Percentiles rank a stretch among this genome's conserved stretches.
phyloP scores from a whole-genome alignment of 1,140 invertebrate species.

The Microplitis mediator region DNA sequence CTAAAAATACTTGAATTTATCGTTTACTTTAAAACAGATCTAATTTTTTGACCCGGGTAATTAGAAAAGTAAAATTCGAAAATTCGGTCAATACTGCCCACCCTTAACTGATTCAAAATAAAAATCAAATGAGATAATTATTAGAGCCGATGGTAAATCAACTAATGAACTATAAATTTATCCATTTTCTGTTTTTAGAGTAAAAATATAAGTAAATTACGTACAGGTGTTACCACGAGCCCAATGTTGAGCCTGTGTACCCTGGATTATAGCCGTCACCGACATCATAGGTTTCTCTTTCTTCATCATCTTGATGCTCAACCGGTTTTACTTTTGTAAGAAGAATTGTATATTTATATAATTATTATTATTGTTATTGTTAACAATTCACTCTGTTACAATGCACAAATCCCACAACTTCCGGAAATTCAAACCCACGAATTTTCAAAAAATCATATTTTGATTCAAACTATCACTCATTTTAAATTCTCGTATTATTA shows the following conservation, averaged over 20 bases:
- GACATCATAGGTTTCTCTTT: slow-evolving; percentile 85
- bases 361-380: background rate
- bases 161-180: too few species aligned
- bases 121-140: too few species aligned
- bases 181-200: too few species aligned
- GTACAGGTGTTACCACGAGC: slow-evolving; percentile 61
- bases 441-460: background rate
- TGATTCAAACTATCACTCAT: too few species aligned
- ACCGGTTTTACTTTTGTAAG: background rate
- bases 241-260: slow-evolving; percentile 68
- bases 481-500: background rate
- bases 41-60: too few species aligned
- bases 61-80: too few species aligned
- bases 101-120: too few species aligned
- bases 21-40: too few species aligned
- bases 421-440: background rate
- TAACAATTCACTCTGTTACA: slow-evolving; percentile 3
- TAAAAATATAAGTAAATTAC: slow-evolving; percentile 33
- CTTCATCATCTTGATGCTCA: slow-evolving; percentile 70
- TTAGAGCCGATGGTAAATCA: too few species aligned
- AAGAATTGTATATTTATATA: background rate
- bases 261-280: slow-evolving; percentile 78
- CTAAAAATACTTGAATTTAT: too few species aligned
- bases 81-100: too few species aligned
- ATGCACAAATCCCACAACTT: background rate